Evolutionary conservation across 2,113 vertebrate species (phyloP), one percentile per base, ranked within the genome.

Genomic region (Forbesichthys papilliferus): DNA sequence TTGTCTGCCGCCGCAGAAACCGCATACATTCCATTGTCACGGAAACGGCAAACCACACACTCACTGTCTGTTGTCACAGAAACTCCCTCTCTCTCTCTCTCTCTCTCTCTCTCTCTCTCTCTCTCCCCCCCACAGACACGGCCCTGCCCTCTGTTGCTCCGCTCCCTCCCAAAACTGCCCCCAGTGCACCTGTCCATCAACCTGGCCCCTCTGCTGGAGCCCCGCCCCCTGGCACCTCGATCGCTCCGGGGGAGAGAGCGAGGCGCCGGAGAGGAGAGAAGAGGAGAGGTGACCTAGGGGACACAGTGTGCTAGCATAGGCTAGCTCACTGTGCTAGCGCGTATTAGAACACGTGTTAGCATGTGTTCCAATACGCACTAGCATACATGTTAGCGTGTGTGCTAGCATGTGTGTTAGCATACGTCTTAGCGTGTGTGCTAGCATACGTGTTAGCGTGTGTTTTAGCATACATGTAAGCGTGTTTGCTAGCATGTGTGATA

Each of bases 201-300:
- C 12, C 62, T 8, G 36, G 3, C 4, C 33, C 59, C 7, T n/a
- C 69, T 7, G 51, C 60, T 42, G 73, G 60, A 48, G 70, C 66
- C 16, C 11, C 74, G 18, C 67, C 49, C 14, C 48, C 69, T 3
- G 73, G 63, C 53, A 54, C 71, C 8, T 73, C 77, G 1, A 46
- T 57, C 0, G 76, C 83, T 3, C 58, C 1, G 6, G 11, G 36
- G 49, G 61, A 36, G 16, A 56, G 74, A 48, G 73, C 76, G 2
- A 68, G 68, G 46, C 68, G 34, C 14, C 59, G 82, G 78, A 33
- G 79, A 79, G 20, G 66, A 58, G 54, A 76, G 64, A 77, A 76
- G 64, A 77, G 74, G 80, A 73, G 74, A 34, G 6, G 42, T 11
- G 33, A 56, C 18, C 55, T 3, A 16, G 16, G 16, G 16, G 14